These are phyloP conservation scores for Zonitis immaculata DNA, from an alignment of 2,888 invertebrate genomes.

Conservation along the genomic window DNA sequence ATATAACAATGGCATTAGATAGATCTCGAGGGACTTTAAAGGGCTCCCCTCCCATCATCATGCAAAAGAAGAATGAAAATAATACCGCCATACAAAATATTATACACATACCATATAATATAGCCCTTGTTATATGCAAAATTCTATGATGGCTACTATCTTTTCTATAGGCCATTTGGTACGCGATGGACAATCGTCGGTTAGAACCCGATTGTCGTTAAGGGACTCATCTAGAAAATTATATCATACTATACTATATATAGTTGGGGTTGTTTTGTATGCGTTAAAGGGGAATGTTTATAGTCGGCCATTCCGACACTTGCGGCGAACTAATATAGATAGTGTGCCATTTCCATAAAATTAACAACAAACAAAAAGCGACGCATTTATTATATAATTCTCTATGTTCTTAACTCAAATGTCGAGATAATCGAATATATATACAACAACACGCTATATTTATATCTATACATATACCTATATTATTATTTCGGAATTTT, in stretches of 20 bases:
- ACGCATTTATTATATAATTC: too few relatives aligned
- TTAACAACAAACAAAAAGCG: conserved; percentile 43
- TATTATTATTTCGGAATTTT: too few relatives aligned
- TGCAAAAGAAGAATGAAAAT: conserved; percentile 45
- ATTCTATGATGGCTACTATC: conserved; percentile 45
- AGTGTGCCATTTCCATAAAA: conserved; percentile 45
- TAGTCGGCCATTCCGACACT: conserved; percentile 43
- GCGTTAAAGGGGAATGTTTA: conserved; percentile 43
- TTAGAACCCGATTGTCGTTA: conserved; percentile 41
- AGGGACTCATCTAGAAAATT: conserved; percentile 44
- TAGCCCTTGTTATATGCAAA: conserved; percentile 48
- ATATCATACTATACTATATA: conserved; percentile 36
- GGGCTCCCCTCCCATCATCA: too few relatives aligned
- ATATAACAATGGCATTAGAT: too few relatives aligned
- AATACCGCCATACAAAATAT: conserved; percentile 43
- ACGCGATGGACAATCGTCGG: conserved; percentile 46
- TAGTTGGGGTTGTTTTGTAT: conserved; percentile 28
- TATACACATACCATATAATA: conserved; percentile 41
- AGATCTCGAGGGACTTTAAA: too few relatives aligned
- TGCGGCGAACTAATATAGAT: conserved; percentile 45
- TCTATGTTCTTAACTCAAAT: too few relatives aligned
- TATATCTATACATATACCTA: too few relatives aligned
- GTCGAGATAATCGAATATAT: too few relatives aligned
- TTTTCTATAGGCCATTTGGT: conserved; percentile 43
- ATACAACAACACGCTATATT: too few relatives aligned